Base-by-base conservation (phyloP, 2,888 invertebrate species). In the Yponomeuta plumbellus region DNA sequence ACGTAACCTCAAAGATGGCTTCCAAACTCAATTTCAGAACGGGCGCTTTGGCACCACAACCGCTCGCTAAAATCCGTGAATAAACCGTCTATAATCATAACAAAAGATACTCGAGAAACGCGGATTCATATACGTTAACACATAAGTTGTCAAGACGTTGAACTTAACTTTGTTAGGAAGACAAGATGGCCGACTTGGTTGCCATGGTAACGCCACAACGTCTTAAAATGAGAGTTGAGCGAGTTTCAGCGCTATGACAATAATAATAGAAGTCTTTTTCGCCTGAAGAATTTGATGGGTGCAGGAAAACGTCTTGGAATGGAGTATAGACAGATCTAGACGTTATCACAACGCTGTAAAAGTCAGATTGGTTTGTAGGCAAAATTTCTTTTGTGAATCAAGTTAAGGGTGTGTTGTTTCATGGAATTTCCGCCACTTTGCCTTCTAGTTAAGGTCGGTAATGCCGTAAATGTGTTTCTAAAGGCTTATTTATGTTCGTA, bases 181-280 rank as follows among this genome's bases (percentile, higher is more conserved):
- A 71, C 86, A 88, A 85, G 85, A 88, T 88, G 88, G 83, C 86
- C 71, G 80, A 80, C 86, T 86, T 80, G 69, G 86, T 85, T 80
- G 79, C 80, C 73, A 78, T 80, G 74, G 79, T 77, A 75, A 85
- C 85, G 70, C 10, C 13, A 21, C 66, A 74, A 77, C 81, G 78
- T 84, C 84, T 84, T 83, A 2, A 56, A 63, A 23, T 10, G n/a
- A 23, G 11, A 11, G 21, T 40, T 62, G 21, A 21, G 17, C 21
- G 23, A 68, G 67, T 65, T 26, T 56, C 44, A 64, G 44, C 61
- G 65, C 66, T 68, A 44, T 52, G 17, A 1, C n/a, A 20, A 20
- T 52, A n/a, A 11, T 4, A 52, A 26, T 61, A 34, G n/a, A 34
- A n/a, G 13, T n/a, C 23, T 34, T 17, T 22, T n/a, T 34, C 22